Conservation (phyloP, 2,888 invertebrate species). For the Anthophora plumipes region DNA sequence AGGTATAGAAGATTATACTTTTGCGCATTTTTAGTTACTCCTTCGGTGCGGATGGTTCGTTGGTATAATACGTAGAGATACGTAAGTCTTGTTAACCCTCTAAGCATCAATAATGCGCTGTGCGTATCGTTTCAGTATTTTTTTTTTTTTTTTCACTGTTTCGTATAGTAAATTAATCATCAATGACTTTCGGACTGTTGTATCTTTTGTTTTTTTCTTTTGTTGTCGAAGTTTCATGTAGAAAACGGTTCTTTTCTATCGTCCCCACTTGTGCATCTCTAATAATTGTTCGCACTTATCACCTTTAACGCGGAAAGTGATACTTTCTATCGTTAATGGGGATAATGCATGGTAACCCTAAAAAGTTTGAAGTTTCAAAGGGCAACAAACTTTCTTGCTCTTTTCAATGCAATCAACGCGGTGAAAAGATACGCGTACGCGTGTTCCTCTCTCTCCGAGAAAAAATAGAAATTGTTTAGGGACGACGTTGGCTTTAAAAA, state of each 20-base stretch:
- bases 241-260: not conserved
- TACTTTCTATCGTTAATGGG: not conserved
- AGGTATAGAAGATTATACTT: constrained; percentile 22
- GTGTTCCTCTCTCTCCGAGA: not conserved
- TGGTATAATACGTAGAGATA: constrained; percentile 16
- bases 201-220: not conserved
- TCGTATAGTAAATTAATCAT: not conserved
- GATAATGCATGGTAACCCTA: constrained; percentile 4
- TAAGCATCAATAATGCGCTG: constrained; percentile 22
- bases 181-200: not conserved
- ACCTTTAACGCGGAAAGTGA: not conserved
- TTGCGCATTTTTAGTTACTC: not conserved
- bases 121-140: constrained; percentile 31
- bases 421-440: constrained; percentile 9
- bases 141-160: not conserved
- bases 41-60: constrained; percentile 21
- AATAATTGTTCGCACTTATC: not conserved
- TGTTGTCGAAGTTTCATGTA: not conserved
- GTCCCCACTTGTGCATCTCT: not conserved
- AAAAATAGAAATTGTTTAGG: constrained; percentile 22
- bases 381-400: not conserved
- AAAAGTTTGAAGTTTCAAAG: not conserved
- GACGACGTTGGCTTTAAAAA: constrained; percentile 38
- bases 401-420: not conserved
- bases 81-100: constrained; percentile 24